Evolutionary conservation across 1,140 invertebrate species (phyloP).

Genomic region (Zaprionus taronus): DNA sequence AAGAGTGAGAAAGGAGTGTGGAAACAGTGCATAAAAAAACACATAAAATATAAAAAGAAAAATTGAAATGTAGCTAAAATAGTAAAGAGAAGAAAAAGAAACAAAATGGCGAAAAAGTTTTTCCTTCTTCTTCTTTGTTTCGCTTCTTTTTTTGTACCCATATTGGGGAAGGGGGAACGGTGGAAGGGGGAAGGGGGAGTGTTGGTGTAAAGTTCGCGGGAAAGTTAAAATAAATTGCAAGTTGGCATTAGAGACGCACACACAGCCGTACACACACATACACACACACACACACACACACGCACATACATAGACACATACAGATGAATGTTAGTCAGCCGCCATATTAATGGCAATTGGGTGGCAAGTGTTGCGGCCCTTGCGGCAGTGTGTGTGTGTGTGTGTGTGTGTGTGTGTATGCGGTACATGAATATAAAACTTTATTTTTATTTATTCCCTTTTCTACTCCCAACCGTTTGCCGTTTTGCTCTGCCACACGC

Average conservation of each 20-base stretch:
- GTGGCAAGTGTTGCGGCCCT: constrained; percentile 67
- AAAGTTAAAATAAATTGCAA: constrained; percentile 83
- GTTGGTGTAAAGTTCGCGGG: constrained; percentile 74
- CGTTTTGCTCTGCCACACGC: constrained; percentile 50
- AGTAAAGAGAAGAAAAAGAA: constrained; percentile 71
- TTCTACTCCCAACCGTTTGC: constrained; percentile 42
- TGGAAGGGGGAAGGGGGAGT: not conserved
- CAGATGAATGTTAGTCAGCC: constrained; percentile 75
- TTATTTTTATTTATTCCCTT: constrained; percentile 82
- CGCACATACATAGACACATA: constrained; percentile 19
- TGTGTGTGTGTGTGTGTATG: constrained; percentile 57
- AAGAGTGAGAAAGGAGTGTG: constrained; percentile 18
- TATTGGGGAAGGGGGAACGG: not conserved
- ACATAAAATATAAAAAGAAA: constrained; percentile 17
- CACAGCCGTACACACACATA: constrained; percentile 16
- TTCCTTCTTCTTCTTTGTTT: constrained; percentile 66
- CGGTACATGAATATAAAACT: constrained; percentile 82
- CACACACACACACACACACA: constrained; percentile 49
- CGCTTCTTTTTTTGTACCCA: constrained; percentile 39
- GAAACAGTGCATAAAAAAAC: constrained; percentile 20
- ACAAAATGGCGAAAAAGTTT: constrained; percentile 72
- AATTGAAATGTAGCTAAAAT: constrained; percentile 70
- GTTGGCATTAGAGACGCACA: constrained; percentile 76
- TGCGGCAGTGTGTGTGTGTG: constrained; percentile 34
- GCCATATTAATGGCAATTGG: constrained; percentile 82